Evolutionary conservation across 2,888 invertebrate species (phyloP).

Genomic region (Syrista parreyssii): DNA sequence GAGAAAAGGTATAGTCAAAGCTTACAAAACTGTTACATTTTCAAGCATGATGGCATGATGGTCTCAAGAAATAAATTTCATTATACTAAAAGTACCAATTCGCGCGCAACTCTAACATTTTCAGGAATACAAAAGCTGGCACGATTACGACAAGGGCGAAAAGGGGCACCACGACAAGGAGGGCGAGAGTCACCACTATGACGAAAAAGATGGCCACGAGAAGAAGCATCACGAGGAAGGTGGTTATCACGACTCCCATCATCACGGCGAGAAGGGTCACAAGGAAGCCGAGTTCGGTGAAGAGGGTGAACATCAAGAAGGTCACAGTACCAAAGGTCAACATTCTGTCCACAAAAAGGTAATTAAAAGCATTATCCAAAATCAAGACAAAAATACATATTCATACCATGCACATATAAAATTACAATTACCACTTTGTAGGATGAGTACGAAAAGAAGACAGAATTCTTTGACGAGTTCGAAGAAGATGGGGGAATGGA

Average conservation of each 20-base stretch:
- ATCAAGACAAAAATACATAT: neutral
- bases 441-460: conserved; percentile 80
- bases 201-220: conserved; percentile 74
- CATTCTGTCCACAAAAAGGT: conserved; percentile 67
- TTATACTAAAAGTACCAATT: neutral
- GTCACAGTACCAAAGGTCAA: conserved; percentile 67
- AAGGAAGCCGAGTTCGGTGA: conserved; percentile 63
- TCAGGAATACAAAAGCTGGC: conserved; percentile 50
- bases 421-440: conserved; percentile 25
- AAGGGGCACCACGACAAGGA: conserved; percentile 79
- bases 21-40: neutral
- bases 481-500: conserved; percentile 76
- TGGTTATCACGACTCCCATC: conserved; percentile 74
- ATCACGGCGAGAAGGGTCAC: conserved; percentile 73
- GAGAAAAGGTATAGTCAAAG: conserved; percentile 47
- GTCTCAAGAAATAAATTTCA: neutral
- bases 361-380: neutral
- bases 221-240: conserved; percentile 74
- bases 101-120: neutral
- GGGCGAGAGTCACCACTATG: conserved; percentile 73
- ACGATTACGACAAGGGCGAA: conserved; percentile 59
- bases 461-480: conserved; percentile 81
- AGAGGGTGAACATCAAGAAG: conserved; percentile 64
- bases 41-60: neutral
- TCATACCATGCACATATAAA: neutral